Conservation (phyloP, 2,888 invertebrate species). For the Cinara cedri region DNA sequence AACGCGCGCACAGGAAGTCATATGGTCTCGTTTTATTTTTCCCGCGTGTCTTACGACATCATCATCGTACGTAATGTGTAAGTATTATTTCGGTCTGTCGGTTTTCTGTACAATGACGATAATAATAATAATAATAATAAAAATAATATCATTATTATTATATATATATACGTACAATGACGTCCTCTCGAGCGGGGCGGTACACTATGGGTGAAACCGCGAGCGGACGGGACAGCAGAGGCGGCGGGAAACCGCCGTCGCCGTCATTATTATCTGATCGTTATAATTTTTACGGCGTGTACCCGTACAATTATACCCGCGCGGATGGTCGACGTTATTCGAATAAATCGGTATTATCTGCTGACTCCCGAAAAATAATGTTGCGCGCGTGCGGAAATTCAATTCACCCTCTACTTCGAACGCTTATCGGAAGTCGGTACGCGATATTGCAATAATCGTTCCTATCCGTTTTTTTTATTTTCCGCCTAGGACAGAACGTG, state of each 20-base stretch:
- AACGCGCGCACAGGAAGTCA: slow-evolving; percentile 28
- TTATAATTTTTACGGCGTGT: neutral
- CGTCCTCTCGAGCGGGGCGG: neutral
- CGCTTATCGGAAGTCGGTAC: too few relatives aligned
- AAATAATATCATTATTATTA: too few relatives aligned
- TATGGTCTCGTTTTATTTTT: slow-evolving; percentile 29
- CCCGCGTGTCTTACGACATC: neutral
- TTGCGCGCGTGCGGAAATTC: too few relatives aligned
- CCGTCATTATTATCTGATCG: slow-evolving; percentile 19
- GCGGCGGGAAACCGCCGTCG: neutral
- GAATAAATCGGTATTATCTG: too few relatives aligned
- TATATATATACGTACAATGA: neutral
- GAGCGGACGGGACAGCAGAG: neutral
- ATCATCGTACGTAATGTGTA: neutral
- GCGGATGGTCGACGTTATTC: neutral
- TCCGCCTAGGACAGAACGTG: too few relatives aligned
- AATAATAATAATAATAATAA: too few relatives aligned
- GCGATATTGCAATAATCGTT: too few relatives aligned
- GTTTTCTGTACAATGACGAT: slow-evolving; percentile 14
- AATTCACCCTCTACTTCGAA: too few relatives aligned
- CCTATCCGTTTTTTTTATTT: too few relatives aligned
- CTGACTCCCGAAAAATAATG: too few relatives aligned
- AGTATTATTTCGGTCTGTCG: slow-evolving; percentile 10
- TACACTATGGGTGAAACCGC: slow-evolving; percentile 19
- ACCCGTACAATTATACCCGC: neutral